Percentiles rank a stretch among this genome's conserved stretches.
Conservation (phyloP, 2,113 vertebrate genomes). For the Todiramphus saurophagus region DNA sequence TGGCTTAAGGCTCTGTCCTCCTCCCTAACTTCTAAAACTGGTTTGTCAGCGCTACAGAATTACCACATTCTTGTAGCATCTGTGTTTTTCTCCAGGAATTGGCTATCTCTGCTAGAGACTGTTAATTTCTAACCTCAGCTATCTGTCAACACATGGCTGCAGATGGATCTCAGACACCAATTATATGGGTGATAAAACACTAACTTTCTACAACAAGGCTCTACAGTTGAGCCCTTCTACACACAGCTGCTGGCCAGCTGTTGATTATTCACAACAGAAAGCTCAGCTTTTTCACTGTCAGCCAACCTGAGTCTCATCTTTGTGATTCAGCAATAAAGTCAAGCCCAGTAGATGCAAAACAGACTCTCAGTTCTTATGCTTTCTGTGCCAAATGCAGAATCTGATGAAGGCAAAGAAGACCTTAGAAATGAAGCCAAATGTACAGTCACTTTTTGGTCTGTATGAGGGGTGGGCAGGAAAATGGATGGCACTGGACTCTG, state of each 20-base stretch:
- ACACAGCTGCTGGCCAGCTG: background rate
- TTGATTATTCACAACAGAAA: background rate
- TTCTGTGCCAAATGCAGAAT: background rate
- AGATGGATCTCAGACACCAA: conserved; percentile 22
- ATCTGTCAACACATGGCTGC: background rate
- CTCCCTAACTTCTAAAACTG: background rate
- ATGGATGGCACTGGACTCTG: background rate
- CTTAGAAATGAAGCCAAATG: background rate
- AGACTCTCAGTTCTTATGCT: background rate
- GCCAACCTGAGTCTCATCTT: background rate
- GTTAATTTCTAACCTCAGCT: background rate
- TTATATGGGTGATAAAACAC: background rate
- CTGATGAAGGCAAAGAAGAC: background rate
- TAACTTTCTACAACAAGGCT: background rate
- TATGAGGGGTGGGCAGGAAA: background rate
- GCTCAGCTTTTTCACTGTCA: background rate
- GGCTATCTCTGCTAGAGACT: background rate
- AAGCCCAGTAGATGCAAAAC: background rate
- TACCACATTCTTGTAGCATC: background rate
- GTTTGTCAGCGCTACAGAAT: background rate
- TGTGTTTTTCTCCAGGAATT: background rate
- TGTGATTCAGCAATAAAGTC: background rate
- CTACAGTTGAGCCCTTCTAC: background rate
- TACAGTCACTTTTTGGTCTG: background rate
- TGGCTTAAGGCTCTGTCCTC: background rate